A percentile compares a stretch with the other conserved stretches of the same genome.
Evolutionary conservation across 2,888 invertebrate species (phyloP).

Genomic region (Drosophila birchii): DNA sequence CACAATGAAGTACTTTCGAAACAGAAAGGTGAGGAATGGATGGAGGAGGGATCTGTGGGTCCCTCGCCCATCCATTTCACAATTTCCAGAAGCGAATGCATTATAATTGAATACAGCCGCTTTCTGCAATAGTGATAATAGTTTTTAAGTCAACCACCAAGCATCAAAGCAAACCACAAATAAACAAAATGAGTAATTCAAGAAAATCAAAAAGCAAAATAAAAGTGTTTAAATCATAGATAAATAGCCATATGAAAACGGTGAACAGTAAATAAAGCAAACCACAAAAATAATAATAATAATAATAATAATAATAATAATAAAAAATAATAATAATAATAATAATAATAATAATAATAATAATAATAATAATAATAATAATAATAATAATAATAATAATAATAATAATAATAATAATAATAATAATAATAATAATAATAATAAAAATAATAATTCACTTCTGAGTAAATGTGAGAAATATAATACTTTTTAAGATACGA

Average conservation of each 20-base stretch:
- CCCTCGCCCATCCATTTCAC: slow-evolving; percentile 14
- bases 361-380: not conserved
- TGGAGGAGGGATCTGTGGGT: not conserved
- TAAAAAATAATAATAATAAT: not conserved
- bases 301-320: slow-evolving; percentile 18
- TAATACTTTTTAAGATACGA: slow-evolving; percentile 7
- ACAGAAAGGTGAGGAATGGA: slow-evolving; percentile 15
- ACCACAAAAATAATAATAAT: slow-evolving; percentile 24
- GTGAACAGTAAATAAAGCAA: slow-evolving; percentile 54
- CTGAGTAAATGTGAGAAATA: slow-evolving; percentile 14
- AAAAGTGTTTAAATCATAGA: slow-evolving; percentile 59
- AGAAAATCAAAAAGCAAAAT: slow-evolving; percentile 45
- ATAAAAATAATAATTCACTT: not conserved
- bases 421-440: too few relatives aligned
- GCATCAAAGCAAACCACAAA: slow-evolving; percentile 56
- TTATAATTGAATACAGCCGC: slow-evolving; percentile 78
- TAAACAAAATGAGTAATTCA: slow-evolving; percentile 35
- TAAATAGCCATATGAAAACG: slow-evolving; percentile 69
- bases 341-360: too few relatives aligned
- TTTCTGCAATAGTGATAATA: slow-evolving; percentile 85
- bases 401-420: not conserved
- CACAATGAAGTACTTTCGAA: slow-evolving; percentile 23
- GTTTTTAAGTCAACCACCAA: slow-evolving; percentile 82
- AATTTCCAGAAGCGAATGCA: slow-evolving; percentile 42
- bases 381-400: slow-evolving; percentile 27